A percentile compares a stretch with the other conserved stretches of the same genome.
phyloP scores from a whole-genome alignment of 2,797 vertebrate species.

The Chelidonichthys spinosus region DNA sequence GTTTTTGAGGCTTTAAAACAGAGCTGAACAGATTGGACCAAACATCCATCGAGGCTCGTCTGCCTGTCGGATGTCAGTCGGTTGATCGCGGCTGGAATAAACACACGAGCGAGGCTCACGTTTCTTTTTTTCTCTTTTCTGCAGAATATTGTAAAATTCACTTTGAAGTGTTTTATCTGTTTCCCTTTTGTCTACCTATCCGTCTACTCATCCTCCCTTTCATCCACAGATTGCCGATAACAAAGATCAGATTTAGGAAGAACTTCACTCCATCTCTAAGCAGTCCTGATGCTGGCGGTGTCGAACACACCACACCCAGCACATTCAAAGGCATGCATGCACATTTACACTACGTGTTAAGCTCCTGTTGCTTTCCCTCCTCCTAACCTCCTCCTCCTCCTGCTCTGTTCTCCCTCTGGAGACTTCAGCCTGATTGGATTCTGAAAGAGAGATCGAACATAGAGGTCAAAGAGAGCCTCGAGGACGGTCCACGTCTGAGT shows the following conservation, averaged over 20 bases:
- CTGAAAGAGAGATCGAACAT: constrained; percentile 79
- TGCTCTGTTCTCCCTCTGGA: constrained; percentile 65
- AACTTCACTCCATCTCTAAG: neutral
- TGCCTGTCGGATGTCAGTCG: constrained; percentile 13
- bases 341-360: constrained; percentile 48
- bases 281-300: constrained; percentile 35
- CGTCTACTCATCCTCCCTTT: neutral
- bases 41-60: neutral
- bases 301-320: constrained; percentile 6
- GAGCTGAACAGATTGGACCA: neutral
- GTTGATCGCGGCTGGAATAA: neutral
- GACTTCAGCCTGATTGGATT: constrained; percentile 79
- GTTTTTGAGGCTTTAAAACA: constrained; percentile 5
- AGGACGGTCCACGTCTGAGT: constrained; percentile 61
- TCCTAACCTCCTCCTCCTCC: constrained; percentile 40
- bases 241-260: constrained; percentile 42
- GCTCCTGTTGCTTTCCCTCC: constrained; percentile 68
- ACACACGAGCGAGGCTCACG: constrained; percentile 1
- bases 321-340: constrained; percentile 20
- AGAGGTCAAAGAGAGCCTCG: constrained; percentile 79
- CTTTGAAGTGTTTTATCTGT: constrained; percentile 11
- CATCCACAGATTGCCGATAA: constrained; percentile 40
- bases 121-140: neutral
- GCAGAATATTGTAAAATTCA: neutral
- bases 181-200: constrained; percentile 6